Evolutionary conservation across 2,888 invertebrate genomes (phyloP), one percentile per base, ranked within the genome.

Genomic region (Papilio gigon): DNA sequence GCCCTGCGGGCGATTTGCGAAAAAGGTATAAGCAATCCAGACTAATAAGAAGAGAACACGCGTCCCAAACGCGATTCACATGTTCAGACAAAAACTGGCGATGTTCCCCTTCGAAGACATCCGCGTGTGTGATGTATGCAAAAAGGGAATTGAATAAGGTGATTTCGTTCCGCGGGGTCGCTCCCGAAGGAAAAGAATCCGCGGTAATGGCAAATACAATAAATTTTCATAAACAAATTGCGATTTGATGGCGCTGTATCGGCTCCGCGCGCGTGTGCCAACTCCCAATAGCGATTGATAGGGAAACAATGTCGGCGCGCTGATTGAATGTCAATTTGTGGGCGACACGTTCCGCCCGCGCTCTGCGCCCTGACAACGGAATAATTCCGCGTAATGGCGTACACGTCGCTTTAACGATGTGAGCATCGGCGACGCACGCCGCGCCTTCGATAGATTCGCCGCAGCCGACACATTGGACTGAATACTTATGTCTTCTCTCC

Each of bases 201-300:
- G 58, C 67, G 87, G 91, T 92, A 91, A 92, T 91, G 90, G 90
- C 87, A 86, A 91, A 91, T 92, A 91, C 91, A 90, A 92, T 92
- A 92, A 92, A 92, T 92, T 92, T 92, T 92, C 92, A 92, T 92
- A 92, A 92, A 92, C 92, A 92, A 92, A 92, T 92, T 90, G 90
- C 90, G 86, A 85, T 92, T 92, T 92, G 92, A 92, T 92, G 91
- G 90, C 84, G 86, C 84, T 86, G 86, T 85, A 84, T 85, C 82
- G 81, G 76, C 77, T 64, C 65, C 75, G 70, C 76, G 82, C 77
- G 87, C 86, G 90, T 86, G 89, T 80, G 86, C 84, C 80, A 80
- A 86, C 84, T 90, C 77, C 86, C 90, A 90, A 91, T 89, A 89
- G 88, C 88, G 87, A 91, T 90, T 90, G 90, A 91, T 91, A 90